These are phyloP conservation scores for Microtus pennsylvanicus DNA, from an alignment of 2,113 vertebrate species.

Conservation along the genomic window DNA sequence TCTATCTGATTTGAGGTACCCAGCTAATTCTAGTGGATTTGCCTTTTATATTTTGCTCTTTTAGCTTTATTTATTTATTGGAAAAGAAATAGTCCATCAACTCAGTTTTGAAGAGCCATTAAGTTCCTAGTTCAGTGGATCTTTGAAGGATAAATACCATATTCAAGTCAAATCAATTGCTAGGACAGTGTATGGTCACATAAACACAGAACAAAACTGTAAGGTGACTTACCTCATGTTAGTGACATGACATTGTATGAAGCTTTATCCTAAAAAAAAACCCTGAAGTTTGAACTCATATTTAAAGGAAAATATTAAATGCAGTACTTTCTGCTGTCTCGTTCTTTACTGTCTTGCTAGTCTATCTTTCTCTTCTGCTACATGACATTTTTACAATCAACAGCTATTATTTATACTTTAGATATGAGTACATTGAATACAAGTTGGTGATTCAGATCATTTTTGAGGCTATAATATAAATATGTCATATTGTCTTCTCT, in stretches of 20 bases:
- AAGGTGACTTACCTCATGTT: neutral
- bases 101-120: neutral
- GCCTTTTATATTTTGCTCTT: neutral
- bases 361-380: constrained; percentile 10
- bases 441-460: neutral
- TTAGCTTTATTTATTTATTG: neutral
- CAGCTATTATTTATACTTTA: neutral
- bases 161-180: neutral
- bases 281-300: neutral
- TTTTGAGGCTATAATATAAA: neutral
- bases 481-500: neutral
- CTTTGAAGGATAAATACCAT: neutral
- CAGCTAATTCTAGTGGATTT: neutral
- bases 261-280: neutral
- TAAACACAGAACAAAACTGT: neutral
- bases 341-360: neutral
- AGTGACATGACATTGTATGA: neutral
- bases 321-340: neutral
- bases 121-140: neutral
- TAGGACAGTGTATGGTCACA: neutral
- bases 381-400: neutral
- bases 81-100: neutral
- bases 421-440: neutral
- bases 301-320: constrained; percentile 48
- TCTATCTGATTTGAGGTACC: neutral